Evolutionary conservation across 2,888 invertebrate genomes (phyloP), one percentile per base, ranked within the genome.

Genomic region (Eilema depressum): DNA sequence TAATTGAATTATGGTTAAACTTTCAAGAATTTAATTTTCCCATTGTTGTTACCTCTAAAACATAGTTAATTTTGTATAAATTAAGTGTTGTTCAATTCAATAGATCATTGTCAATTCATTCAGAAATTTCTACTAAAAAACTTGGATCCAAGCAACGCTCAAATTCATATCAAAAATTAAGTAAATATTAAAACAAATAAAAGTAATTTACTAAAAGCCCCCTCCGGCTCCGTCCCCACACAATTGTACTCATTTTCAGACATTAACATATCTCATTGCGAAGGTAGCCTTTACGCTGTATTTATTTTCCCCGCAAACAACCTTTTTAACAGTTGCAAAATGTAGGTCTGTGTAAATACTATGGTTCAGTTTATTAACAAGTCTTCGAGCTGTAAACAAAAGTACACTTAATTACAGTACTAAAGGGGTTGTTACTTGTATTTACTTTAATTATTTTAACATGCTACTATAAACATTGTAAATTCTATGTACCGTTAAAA

Each of bases 391-490:
- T 69, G 75, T 78, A 78, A 81, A 81, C 76, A 83, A 81, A 81
- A 68, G 63, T 70, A 70, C 62, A 64, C 71, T 71, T 83, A 81
- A 83, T 81, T 68, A 69, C 64, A 70, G 68, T 73, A 75, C 73
- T 83, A 81, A 75, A 81, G 69, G 63, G 74, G 60, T 72, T 65
- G n/a, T n/a, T n/a, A n/a, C n/a, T n/a, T n/a, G 71, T 83, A 78
- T 81, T 83, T 83, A 83, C 76, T 78, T 81, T 81, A 81, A 81
- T 81, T 81, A 83, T 83, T 83, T 81, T 75, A 70, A 78, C 73
- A 74, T 81, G 73, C 70, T 59, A 81, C 73, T 71, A 74, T 76
- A 75, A 76, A 74, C 73, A 62, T 47, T 71, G 73, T 74, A 67
- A 73, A 75, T 78, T 83, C 75, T 71, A 81, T 73, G 73, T 72